phyloP scores from a whole-genome alignment of 2,797 vertebrate species.

The Halcyon badia region DNA sequence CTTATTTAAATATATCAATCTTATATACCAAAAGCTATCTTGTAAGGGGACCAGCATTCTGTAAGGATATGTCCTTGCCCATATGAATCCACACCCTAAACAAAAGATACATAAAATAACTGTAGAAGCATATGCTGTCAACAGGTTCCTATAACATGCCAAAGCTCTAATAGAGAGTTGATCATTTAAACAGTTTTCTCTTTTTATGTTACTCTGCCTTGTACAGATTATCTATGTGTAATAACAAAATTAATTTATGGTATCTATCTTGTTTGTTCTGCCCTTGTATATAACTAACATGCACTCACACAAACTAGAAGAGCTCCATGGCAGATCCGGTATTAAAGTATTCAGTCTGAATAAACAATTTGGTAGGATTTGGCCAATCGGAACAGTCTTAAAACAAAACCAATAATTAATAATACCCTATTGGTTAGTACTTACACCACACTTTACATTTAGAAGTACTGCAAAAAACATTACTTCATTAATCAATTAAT shows the following conservation, averaged over 20 bases:
- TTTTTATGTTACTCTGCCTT: not conserved
- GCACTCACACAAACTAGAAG: not conserved
- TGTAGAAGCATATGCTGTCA: not conserved
- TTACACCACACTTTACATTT: not conserved
- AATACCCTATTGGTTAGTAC: not conserved
- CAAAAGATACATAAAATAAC: not conserved
- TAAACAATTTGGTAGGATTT: not conserved
- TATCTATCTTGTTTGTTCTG: not conserved
- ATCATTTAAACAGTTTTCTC: not conserved
- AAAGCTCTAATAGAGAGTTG: not conserved
- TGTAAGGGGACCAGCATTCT: not conserved
- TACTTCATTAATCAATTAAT: conserved; percentile 44
- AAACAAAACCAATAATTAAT: not conserved
- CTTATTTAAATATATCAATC: not conserved
- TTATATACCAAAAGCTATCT: not conserved
- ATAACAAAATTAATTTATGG: not conserved
- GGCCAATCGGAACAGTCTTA: not conserved
- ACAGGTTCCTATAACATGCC: not conserved
- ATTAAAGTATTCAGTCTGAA: not conserved
- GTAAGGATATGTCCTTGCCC: not conserved
- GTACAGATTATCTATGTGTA: not conserved
- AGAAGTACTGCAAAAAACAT: not conserved
- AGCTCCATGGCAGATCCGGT: not conserved
- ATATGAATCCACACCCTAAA: not conserved
- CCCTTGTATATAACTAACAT: not conserved